A percentile compares a stretch with the other conserved stretches of the same genome.
phyloP scores from a whole-genome alignment of 2,888 invertebrate species.

The Halocaridina rubra region DNA sequence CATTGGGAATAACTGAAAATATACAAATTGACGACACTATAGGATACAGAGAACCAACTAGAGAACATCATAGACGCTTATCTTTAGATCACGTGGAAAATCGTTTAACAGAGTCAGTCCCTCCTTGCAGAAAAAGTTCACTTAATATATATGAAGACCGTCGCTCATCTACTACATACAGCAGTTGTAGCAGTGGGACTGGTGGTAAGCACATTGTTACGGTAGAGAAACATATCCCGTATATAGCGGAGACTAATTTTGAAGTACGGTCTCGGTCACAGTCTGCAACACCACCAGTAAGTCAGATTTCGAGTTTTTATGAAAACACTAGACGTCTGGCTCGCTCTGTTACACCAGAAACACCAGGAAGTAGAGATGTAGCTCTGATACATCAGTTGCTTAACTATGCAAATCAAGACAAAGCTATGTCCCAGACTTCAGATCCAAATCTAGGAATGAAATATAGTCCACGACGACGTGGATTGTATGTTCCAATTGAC shows the following conservation, averaged over 20 bases:
- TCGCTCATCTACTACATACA: slow-evolving; percentile 13
- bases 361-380: not conserved
- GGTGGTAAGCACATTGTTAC: slow-evolving; percentile 27
- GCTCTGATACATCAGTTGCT: slow-evolving; percentile 24
- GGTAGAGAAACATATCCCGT: slow-evolving; percentile 22
- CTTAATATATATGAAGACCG: not conserved
- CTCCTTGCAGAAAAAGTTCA: not conserved
- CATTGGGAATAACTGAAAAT: not conserved
- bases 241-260: slow-evolving; percentile 25
- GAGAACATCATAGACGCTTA: not conserved
- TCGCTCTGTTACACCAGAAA: not conserved
- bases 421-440: not conserved
- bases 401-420: slow-evolving; percentile 20
- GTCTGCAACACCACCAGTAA: slow-evolving; percentile 9
- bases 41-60: not conserved
- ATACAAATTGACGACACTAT: not conserved
- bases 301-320: not conserved
- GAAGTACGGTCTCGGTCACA: slow-evolving; percentile 27
- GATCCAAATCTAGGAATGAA: not conserved
- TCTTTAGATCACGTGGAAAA: not conserved
- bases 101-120: not conserved
- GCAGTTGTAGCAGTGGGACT: slow-evolving; percentile 2
- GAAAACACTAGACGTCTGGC: not conserved
- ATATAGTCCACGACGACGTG: slow-evolving; percentile 26
- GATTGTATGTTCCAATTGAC: slow-evolving; percentile 39